Percentiles rank a stretch among this genome's conserved stretches.
These are phyloP conservation scores for Melanerpes formicivorus DNA, from an alignment of 2,113 vertebrate genomes.

Conservation along the genomic window DNA sequence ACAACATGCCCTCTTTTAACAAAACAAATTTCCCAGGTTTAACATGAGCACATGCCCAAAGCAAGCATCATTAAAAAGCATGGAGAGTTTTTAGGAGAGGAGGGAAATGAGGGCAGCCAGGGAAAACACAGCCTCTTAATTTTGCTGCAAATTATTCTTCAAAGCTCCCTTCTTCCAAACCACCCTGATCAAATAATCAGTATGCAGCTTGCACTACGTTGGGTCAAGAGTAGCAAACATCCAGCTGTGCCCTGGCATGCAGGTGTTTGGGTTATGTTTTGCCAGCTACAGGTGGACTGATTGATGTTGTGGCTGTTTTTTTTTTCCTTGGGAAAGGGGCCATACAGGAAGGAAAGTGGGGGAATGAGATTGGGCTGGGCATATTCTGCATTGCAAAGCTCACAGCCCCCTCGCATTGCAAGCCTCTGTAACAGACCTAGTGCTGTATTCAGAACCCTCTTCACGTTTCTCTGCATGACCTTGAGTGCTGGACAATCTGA, in stretches of 20 bases:
- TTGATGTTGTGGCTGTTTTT: neutral
- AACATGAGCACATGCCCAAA: slow-evolving; percentile 3
- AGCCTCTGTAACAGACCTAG: neutral
- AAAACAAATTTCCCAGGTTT: slow-evolving; percentile 32
- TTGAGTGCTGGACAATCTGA: neutral
- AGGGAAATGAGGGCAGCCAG: slow-evolving; percentile 37
- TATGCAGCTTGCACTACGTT: neutral
- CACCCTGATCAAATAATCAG: slow-evolving; percentile 48
- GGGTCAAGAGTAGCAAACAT: neutral
- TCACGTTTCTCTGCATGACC: neutral
- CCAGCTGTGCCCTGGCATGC: slow-evolving; percentile 25
- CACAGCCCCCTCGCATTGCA: neutral
- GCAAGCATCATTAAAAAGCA: slow-evolving; percentile 34
- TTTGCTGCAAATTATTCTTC: slow-evolving; percentile 48
- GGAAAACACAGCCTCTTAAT: slow-evolving; percentile 62
- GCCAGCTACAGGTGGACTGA: neutral
- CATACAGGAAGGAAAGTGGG: neutral
- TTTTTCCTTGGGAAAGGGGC: neutral
- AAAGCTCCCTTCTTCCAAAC: neutral
- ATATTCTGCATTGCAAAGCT: neutral
- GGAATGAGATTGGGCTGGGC: neutral
- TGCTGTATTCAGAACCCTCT: neutral
- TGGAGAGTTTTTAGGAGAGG: slow-evolving; percentile 32
- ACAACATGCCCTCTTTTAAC: neutral
- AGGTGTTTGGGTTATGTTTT: neutral